Base-by-base conservation (phyloP, 1,140 invertebrate genomes). In the Macrobrachium nipponense region DNA sequence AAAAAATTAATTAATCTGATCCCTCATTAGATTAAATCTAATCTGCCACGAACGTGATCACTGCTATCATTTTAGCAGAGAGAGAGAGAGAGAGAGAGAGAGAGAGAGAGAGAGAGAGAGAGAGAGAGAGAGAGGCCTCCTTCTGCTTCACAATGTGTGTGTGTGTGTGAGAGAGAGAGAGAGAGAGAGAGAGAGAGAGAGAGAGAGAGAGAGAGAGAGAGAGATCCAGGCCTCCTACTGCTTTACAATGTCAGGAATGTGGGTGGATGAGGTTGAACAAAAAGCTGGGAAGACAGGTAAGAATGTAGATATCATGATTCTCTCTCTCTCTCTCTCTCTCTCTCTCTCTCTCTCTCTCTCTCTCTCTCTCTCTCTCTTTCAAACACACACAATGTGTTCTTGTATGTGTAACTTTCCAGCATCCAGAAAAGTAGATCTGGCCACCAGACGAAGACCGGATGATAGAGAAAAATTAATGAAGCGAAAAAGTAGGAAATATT, bases 91-190 rank as follows among this genome's bases (percentile, higher is more conserved):
- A 44, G 73, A 44, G 20, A 76, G 73, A 76, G 73, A 36, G 62
- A 68, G 61, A 68, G 62, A 81, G 64, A 66, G 79, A 81, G 79
- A 81, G 73, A 43, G 15, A 76, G 73, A 43, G 15, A 43, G 73
- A 43, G 15, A 76, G 79, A 68, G 61, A 81, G 36, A 66, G n/a
- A n/a, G n/a, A 36, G 27, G 27, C 27, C 27, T 36, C 27, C 27
- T n/a, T n/a, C n/a, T 36, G 27, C 27, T 36, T 36, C 4, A 36
- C 27, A 36, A 36, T 36, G 27, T 36, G 4, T 36, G 27, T 36
- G 27, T 1, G 27, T 36, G 27, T 2, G 4, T n/a, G 27, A 36
- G 27, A n/a, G 62, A 68, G 61, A 68, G 62, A 81, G 64, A 66
- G 79, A 81, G 79, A 81, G 62, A 68, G 61, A 68, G 62, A 36